Base-by-base conservation (phyloP, 2,888 invertebrate species). In the Tetragonula carbonaria region DNA sequence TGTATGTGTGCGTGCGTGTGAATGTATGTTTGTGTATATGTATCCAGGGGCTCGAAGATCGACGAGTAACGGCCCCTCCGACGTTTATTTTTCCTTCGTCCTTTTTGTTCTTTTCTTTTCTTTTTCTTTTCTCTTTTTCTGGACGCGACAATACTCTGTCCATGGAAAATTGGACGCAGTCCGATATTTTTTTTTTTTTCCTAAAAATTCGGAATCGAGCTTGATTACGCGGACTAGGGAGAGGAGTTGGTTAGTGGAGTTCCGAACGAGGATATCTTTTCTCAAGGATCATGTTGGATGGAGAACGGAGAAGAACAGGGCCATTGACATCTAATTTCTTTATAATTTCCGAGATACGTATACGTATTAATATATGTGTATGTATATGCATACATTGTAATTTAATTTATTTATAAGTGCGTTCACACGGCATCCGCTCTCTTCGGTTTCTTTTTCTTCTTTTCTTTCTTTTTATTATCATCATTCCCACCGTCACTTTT, bases 311-410 rank as follows among this genome's bases (percentile, higher is more conserved):
- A 90, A 89, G 85, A 90, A 91, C 88, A 89, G 90, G 92, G 88
- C 78, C 82, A 87, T 91, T 90, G 93, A 91, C 92, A 92, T 92
- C 92, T 94, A 93, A 91, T 83, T 88, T 89, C 84, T 89, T 92
- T 91, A 92, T 91, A 92, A 85, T 92, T 83, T 90, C 87, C 92
- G 91, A 75, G 74, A 92, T 93, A 93, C 92, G 91, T 93, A 93
- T 94, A 93, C 93, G 91, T 92, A 93, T 91, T 92, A 90, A 91
- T 91, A 92, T 92, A 91, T 91, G 92, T 92, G 87, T 92, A 91
- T 91, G 91, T 91, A 92, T 92, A 92, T 93, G 92, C 91, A 91
- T 93, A 92, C 91, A 91, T 92, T 90, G 89, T 92, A 91, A 87
- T 92, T 93, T 89, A 92, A 91, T 91, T 93, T 92, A 92, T 89